phyloP scores from a whole-genome alignment of 1,140 invertebrate species.

The Drosophila ficusphila region DNA sequence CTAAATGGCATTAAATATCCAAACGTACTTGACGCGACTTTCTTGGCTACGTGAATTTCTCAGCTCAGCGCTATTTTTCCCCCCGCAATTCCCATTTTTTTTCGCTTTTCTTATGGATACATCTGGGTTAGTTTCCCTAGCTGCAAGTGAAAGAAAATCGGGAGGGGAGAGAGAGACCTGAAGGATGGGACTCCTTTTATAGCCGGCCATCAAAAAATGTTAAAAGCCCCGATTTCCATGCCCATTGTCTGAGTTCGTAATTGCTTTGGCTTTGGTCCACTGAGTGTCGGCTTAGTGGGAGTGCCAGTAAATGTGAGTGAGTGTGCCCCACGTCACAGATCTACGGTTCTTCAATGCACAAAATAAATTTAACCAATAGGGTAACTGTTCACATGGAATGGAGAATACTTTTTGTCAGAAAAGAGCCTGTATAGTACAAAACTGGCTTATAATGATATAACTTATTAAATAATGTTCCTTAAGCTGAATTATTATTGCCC shows the following conservation, averaged over 20 bases:
- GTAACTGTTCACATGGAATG: not conserved
- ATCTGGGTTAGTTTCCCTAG: conserved; percentile 50
- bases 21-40: conserved; percentile 73
- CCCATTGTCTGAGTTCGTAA: conserved; percentile 67
- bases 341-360: conserved; percentile 7
- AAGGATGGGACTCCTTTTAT: conserved; percentile 55
- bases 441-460: too few relatives aligned
- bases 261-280: conserved; percentile 60
- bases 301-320: conserved; percentile 2
- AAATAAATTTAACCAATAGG: conserved; percentile 25
- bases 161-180: not conserved
- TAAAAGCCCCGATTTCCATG: conserved; percentile 67
- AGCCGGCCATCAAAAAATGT: conserved; percentile 73
- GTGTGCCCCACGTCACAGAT: conserved; percentile 3
- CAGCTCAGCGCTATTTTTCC: conserved; percentile 28
- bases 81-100: not conserved
- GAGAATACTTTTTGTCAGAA: not conserved
- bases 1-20: conserved; percentile 76
- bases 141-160: conserved; percentile 16
- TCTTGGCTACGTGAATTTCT: conserved; percentile 67
- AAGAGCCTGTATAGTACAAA: not conserved
- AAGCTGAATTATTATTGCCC: too few relatives aligned
- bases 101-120: conserved; percentile 10
- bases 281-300: conserved; percentile 42
- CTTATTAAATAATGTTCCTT: too few relatives aligned